Evolutionary conservation across 2,888 invertebrate genomes (phyloP).

Genomic region (Isoperla grammatica): DNA sequence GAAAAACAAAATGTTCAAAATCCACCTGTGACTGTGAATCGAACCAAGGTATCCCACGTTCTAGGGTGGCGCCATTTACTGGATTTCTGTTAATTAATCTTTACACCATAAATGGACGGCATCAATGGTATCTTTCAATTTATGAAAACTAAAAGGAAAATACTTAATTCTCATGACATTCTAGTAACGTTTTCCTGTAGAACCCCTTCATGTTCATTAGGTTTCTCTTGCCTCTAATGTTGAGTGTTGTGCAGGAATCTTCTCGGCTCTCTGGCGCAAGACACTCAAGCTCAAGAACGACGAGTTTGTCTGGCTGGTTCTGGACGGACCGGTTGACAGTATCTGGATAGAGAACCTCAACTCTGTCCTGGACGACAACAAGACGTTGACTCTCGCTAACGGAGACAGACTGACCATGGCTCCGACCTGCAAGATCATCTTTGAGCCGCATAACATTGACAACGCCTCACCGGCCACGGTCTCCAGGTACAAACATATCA

Average conservation of each 20-base stretch:
- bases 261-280: slow-evolving; percentile 93
- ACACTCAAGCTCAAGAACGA: slow-evolving; percentile 82
- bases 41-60: too few relatives aligned
- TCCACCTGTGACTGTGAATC: too few relatives aligned
- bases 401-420: slow-evolving; percentile 94
- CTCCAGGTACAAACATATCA: slow-evolving; percentile 50
- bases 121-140: too few relatives aligned
- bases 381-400: slow-evolving; percentile 90
- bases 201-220: too few relatives aligned
- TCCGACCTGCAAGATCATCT: slow-evolving; percentile 89
- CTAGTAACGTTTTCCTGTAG: too few relatives aligned
- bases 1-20: too few relatives aligned
- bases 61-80: too few relatives aligned
- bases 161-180: too few relatives aligned
- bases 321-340: slow-evolving; percentile 95
- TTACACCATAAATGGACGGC: too few relatives aligned
- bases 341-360: slow-evolving; percentile 99
- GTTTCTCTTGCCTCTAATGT: too few relatives aligned
- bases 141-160: too few relatives aligned
- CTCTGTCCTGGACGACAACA: slow-evolving; percentile 94
- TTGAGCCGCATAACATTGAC: slow-evolving; percentile 96
- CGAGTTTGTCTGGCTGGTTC: slow-evolving; percentile 88
- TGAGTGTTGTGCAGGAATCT: slow-evolving; percentile 75
- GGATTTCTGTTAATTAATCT: too few relatives aligned
- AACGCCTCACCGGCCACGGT: slow-evolving; percentile 98